phyloP scores from a whole-genome alignment of 1,140 invertebrate species.

The Hyphantria cunea region DNA sequence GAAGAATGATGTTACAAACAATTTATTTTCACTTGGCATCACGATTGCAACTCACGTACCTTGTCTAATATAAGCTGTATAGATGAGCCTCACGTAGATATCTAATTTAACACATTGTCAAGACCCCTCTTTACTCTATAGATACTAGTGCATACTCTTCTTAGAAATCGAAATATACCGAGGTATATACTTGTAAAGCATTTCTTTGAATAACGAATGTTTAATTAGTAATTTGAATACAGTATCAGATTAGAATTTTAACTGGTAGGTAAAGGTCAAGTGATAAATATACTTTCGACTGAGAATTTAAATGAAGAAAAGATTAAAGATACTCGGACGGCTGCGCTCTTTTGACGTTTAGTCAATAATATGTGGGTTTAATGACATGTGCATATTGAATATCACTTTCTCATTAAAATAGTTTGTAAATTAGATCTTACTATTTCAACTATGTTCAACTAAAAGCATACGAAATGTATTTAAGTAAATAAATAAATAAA shows the following conservation, averaged over 20 bases:
- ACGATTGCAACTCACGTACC: conserved; percentile 38
- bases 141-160: conserved; percentile 28
- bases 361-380: no score
- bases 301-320: background rate
- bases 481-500: no score
- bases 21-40: conserved; percentile 43
- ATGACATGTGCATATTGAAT: no score
- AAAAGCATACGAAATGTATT: no score
- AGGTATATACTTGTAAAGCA: background rate
- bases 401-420: no score
- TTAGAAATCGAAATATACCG: conserved; percentile 26
- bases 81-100: conserved; percentile 60
- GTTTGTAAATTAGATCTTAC: no score
- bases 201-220: background rate
- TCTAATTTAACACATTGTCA: conserved; percentile 57
- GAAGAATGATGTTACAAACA: conserved; percentile 27
- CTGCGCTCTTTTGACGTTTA: no score
- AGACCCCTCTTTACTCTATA: conserved; percentile 17
- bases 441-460: no score
- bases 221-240: background rate
- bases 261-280: no score
- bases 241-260: no score
- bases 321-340: no score
- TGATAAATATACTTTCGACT: background rate
- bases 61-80: conserved; percentile 56